These are phyloP conservation scores for Procambarus clarkii DNA, from an alignment of 1,140 invertebrate species.

Conservation along the genomic window DNA sequence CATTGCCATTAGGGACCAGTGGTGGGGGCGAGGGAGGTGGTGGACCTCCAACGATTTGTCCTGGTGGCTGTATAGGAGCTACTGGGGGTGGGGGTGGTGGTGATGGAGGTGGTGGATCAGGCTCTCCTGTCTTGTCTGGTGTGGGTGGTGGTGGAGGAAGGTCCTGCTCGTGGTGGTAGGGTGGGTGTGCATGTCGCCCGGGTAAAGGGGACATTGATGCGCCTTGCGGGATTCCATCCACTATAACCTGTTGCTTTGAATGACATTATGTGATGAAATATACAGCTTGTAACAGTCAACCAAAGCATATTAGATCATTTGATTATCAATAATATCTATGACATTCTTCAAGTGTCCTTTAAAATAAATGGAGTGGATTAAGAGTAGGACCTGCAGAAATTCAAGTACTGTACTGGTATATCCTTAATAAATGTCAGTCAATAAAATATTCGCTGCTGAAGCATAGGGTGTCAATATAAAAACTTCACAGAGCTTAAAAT, in stretches of 20 bases:
- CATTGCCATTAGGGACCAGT: slow-evolving; percentile 75
- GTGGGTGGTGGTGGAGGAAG: slow-evolving; percentile 77
- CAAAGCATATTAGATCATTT: too few relatives aligned
- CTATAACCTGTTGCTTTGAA: slow-evolving; percentile 32
- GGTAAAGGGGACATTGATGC: slow-evolving; percentile 61
- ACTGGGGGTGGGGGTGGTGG: slow-evolving; percentile 72
- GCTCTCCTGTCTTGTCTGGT: slow-evolving; percentile 76
- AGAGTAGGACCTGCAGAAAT: too few relatives aligned
- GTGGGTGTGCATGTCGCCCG: slow-evolving; percentile 74
- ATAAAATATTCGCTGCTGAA: too few relatives aligned
- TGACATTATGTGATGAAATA: not conserved
- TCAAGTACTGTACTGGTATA: too few relatives aligned
- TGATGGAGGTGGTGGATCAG: slow-evolving; percentile 69
- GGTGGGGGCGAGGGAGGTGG: slow-evolving; percentile 79
- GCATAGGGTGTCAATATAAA: too few relatives aligned
- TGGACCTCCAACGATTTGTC: slow-evolving; percentile 74
- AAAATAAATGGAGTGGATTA: too few relatives aligned
- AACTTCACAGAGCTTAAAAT: too few relatives aligned
- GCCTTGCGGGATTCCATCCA: slow-evolving; percentile 16
- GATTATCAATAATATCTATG: too few relatives aligned
- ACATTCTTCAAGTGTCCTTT: too few relatives aligned
- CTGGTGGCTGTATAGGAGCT: slow-evolving; percentile 32
- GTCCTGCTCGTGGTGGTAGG: slow-evolving; percentile 76
- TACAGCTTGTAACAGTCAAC: too few relatives aligned
- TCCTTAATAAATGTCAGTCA: too few relatives aligned